Evolutionary conservation across 1,140 invertebrate species (phyloP), one percentile per base, ranked within the genome.

Genomic region (Capitella teleta): DNA sequence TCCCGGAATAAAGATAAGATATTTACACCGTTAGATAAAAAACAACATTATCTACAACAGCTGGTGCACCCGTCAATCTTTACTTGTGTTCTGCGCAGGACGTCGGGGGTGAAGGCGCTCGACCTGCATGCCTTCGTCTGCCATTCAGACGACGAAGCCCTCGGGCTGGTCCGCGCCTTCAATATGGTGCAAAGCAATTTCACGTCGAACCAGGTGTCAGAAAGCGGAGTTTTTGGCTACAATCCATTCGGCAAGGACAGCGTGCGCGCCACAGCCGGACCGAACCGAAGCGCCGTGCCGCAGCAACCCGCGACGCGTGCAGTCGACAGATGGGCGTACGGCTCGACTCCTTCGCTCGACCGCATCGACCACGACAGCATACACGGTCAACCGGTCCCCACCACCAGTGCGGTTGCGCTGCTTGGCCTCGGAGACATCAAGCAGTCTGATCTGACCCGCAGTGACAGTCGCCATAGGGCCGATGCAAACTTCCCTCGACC

Each of bases 111-210:
- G 5, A 16, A 32, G 6, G 26, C 45, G 32, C 28, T 47, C 3
- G 45, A 47, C 32, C 19, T 47, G 16, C 45, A 47, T 32, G 45
- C 32, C 28, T 36, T 47, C 45, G 45, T 47, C 19, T 47, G 28
- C 28, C 16, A 18, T 3, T 23, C 19, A 16, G 45, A 32, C 4
- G 26, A 32, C 26, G 45, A 47, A 16, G 45, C 45, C 16, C 45
- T 47, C 12, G 45, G 26, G 25, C 26, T 47, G 4, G 45, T 47
- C n/a, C 45, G 45, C 4, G 28, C 45, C 16, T 24, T 47, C 16
- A 14, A 18, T 32, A n/a, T 32, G 28, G 26, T 21, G 3, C 25
- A 47, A 8, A 18, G 16, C 18, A n/a, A 21, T 3, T 30, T 18
- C 16, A 18, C 18, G 16, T 18, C 19, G 16, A n/a, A 18, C 5